phyloP scores from a whole-genome alignment of 2,888 invertebrate genomes.

The Helobdella robusta region DNA sequence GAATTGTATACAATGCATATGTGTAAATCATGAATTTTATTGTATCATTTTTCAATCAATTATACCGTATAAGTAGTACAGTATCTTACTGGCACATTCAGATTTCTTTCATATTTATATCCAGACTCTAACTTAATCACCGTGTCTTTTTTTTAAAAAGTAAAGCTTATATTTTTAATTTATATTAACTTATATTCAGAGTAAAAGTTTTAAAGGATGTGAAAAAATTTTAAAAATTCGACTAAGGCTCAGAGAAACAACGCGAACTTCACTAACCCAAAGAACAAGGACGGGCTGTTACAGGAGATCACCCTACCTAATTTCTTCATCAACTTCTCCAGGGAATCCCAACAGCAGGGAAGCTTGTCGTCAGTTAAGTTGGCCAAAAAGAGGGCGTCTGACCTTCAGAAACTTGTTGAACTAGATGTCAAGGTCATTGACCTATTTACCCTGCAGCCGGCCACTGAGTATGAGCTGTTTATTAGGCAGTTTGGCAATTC shows the following conservation, averaged over 20 bases:
- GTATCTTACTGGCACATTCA: too few relatives aligned
- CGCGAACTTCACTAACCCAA: too few relatives aligned
- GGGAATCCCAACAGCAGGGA: too few relatives aligned
- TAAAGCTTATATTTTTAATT: neutral
- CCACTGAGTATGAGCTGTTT: slow-evolving; percentile 62
- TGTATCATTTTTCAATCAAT: too few relatives aligned
- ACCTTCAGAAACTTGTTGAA: slow-evolving; percentile 52
- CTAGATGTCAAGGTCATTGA: slow-evolving; percentile 60
- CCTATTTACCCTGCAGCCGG: slow-evolving; percentile 62
- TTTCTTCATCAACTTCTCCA: slow-evolving; percentile 6
- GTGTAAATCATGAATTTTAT: too few relatives aligned
- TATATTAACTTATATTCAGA: neutral
- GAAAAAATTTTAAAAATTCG: neutral
- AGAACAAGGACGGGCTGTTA: neutral
- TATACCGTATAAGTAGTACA: too few relatives aligned
- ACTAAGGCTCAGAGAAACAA: neutral
- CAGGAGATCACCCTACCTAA: neutral
- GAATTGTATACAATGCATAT: too few relatives aligned
- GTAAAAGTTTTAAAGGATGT: neutral
- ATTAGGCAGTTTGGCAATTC: slow-evolving; percentile 63
- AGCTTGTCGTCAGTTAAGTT: too few relatives aligned
- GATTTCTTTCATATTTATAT: too few relatives aligned
- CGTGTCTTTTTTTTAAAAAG: neutral
- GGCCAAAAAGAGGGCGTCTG: slow-evolving; percentile 53
- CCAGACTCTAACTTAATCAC: too few relatives aligned